Base-by-base conservation (phyloP, 2,888 invertebrate species). In the Spialia ferax region DNA sequence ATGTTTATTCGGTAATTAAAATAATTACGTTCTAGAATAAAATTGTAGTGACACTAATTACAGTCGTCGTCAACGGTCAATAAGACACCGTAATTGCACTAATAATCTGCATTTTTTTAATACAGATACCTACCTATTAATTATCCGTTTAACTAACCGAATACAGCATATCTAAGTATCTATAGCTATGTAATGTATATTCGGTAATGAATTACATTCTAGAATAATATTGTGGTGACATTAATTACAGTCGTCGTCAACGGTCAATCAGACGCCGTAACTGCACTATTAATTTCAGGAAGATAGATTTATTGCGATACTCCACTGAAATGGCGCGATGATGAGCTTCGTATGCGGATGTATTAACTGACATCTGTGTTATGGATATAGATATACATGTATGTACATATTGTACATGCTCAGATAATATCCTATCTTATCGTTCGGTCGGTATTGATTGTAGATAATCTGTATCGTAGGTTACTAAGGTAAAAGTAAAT, bases 41-140 rank as follows among this genome's bases (percentile, higher is more conserved):
- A 69, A 63, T 65, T 52, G 45, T 65, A 65, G 48, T 61, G 66
- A 71, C 62, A 69, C 71, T 70, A 64, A 66, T 71, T 69, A 72
- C 59, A 61, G 63, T 22, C 57, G 65, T 59, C 50, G 45, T 63
- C 52, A 62, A 42, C 68, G 71, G 64, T 67, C 68, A 65, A 59
- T 65, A 68, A 45, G 55, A 50, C 55, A 35, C 23, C 26, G 67
- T 64, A 65, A 56, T 42, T 23, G 50, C 20, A 55, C 67, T 60
- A 68, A 65, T 71, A 70, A 72, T 70, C 62, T 61, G n/a, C n/a
- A n/a, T n/a, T n/a, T n/a, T n/a, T n/a, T n/a, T n/a, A n/a, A n/a
- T n/a, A n/a, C n/a, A n/a, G n/a, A n/a, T n/a, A n/a, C n/a, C n/a
- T n/a, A n/a, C n/a, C n/a, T n/a, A n/a, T n/a, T n/a, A n/a, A n/a